Evolutionary conservation across 2,888 invertebrate genomes (phyloP).

Genomic region (Polydrusus tereticollis): DNA sequence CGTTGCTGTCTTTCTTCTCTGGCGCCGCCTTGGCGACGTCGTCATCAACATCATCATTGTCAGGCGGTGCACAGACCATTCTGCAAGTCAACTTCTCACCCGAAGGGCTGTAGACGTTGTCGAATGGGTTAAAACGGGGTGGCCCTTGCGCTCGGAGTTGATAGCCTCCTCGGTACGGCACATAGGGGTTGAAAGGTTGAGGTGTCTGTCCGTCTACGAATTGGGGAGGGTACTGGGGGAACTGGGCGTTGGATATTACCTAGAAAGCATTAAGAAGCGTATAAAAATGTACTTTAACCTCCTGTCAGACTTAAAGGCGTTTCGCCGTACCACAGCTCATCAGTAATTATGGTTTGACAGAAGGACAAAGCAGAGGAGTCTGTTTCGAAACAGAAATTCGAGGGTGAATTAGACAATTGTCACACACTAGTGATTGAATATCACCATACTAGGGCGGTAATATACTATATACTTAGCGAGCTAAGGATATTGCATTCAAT

Average conservation of each 20-base stretch:
- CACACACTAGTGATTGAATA: too few species aligned
- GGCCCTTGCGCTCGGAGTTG: slow-evolving; percentile 11
- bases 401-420: too few species aligned
- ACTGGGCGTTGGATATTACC: slow-evolving; percentile 27
- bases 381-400: too few species aligned
- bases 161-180: slow-evolving; percentile 21
- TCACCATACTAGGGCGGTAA: too few species aligned
- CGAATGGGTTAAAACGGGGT: slow-evolving; percentile 30
- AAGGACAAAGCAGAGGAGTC: too few species aligned
- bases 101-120: slow-evolving; percentile 35
- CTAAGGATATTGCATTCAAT: too few species aligned
- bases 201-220: slow-evolving; percentile 9
- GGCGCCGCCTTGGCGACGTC: neutral
- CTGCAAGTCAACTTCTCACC: slow-evolving; percentile 42
- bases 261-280: neutral
- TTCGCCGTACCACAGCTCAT: too few species aligned
- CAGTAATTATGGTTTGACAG: too few species aligned
- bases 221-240: slow-evolving; percentile 27
- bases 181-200: slow-evolving; percentile 10
- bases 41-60: slow-evolving; percentile 19
- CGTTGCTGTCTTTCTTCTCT: slow-evolving; percentile 37
- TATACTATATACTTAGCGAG: too few species aligned
- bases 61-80: slow-evolving; percentile 39
- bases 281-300: too few species aligned
- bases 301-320: too few species aligned